Evolutionary conservation across 2,888 invertebrate genomes (phyloP), one percentile per base, ranked within the genome.

Genomic region (Ernsta delagoae): DNA sequence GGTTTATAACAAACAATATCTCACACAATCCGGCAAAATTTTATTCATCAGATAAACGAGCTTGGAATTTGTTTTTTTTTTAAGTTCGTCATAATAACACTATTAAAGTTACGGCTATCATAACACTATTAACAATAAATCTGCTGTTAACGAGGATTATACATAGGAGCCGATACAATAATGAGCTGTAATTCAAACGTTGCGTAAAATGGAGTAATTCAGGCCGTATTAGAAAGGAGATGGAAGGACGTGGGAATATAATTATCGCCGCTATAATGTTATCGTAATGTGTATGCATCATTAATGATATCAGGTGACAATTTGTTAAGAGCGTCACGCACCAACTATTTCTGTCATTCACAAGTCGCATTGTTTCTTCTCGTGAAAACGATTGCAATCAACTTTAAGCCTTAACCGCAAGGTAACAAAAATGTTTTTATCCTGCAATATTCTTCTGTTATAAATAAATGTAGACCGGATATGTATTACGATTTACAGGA

Each of bases 181-280:
- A 62, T 68, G 62, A 68, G 62, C 36, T 50, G 57, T 69, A 63
- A 69, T 71, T 71, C 70, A 72, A 71, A 71, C 69, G 71, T 77
- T 75, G 72, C 72, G 68, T 75, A 70, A 71, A 75, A 73, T 72
- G 65, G 73, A 74, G 74, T 76, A 76, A 79, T 77, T 77, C 75
- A 78, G 78, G 75, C 71, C 78, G 75, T 68, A 75, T 78, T 83
- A 80, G 84, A 86, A 83, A 83, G 84, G 84, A 80, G 77, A 76
- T 73, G 70, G 85, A 86, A 87, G 85, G 85, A 81, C 86, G 72
- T 78, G 77, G 75, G 77, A 78, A 78, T 70, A 73, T 74, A 73
- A 74, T 72, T 69, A 71, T 61, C 60, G 65, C 70, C 60, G 65
- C 70, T 71, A 67, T 71, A 66, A 73, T 73, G 71, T 71, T 69